Evolutionary conservation across 2,888 invertebrate species (phyloP), one percentile per base, ranked within the genome.

Genomic region (Latheticus oryzae): DNA sequence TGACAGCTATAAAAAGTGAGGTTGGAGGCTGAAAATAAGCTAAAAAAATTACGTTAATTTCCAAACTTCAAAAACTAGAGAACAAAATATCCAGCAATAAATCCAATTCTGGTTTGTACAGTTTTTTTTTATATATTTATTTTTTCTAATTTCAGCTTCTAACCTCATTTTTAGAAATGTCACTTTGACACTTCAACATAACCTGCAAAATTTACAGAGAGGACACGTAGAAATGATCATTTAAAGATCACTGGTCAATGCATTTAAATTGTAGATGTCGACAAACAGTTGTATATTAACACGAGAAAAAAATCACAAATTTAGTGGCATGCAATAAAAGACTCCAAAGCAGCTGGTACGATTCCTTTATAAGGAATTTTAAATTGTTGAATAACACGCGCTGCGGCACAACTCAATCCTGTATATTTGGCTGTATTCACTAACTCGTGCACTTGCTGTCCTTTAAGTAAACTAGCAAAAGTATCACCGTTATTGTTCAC

Each of bases 391-490:
- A 97, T 88, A 2, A 88, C 87, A 63, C 89, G 84, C 5, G 96
- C 94, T 7, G 95, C 92, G 56, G 94, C 84, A 77, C 96, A 97
- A 72, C 90, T 88, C 65, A 97, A 84, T 57, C 88, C 87, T 33
- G 90, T 89, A 77, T 90, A 90, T 63, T 87, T 86, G 37, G 93
- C 81, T 3, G 90, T 89, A 79, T 91, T 91, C 32, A 91, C 85
- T 62, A 89, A 82, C 67, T 88, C 80, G 63, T 84, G 83, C 47
- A 88, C 80, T 61, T 80, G 81, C 71, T 88, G 88, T 45, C 83
- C 83, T 43, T 84, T 82, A 50, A 90, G 80, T 62, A 93, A 79
- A 62, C 85, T 84, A 64, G 87, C 86, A 68, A 93, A 91, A 0
- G 92, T 91, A 61, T 88, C 86, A 19, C 90, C 89, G 63, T 85